A percentile compares a stretch with the other conserved stretches of the same genome.
These are phyloP conservation scores for Saiga tatarica DNA, from an alignment of 2,113 vertebrate species.

Conservation along the genomic window DNA sequence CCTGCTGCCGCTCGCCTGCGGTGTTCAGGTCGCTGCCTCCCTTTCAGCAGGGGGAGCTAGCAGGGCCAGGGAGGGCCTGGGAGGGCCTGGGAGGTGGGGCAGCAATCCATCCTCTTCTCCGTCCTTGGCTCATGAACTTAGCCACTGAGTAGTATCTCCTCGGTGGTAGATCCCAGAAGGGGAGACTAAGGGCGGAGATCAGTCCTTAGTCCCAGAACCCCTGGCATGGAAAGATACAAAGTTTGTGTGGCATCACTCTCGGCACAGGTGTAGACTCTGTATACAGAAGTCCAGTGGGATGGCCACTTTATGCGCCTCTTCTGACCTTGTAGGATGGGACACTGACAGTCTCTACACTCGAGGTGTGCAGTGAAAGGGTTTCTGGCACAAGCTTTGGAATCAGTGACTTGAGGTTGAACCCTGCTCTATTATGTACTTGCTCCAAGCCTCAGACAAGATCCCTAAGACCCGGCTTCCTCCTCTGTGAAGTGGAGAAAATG, in stretches of 20 bases:
- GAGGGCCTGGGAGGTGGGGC: neutral
- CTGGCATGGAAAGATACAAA: neutral
- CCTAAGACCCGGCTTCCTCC: neutral
- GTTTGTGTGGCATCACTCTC: fast-evolving
- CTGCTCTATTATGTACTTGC: neutral
- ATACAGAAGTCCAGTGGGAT: too few relatives aligned
- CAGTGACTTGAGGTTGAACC: neutral
- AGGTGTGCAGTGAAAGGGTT: neutral
- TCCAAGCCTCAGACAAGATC: neutral
- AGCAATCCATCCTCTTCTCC: neutral
- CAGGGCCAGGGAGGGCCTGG: neutral
- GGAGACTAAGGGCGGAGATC: neutral
- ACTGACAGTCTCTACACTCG: fast-evolving
- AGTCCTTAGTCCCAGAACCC: neutral
- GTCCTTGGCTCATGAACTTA: neutral
- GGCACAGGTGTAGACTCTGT: fast-evolving
- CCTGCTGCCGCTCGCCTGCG: neutral
- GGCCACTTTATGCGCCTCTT: neutral
- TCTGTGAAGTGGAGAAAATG: neutral
- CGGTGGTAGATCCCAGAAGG: too few relatives aligned
- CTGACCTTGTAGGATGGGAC: neutral
- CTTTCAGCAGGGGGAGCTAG: neutral
- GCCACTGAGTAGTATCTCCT: neutral
- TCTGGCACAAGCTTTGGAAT: neutral
- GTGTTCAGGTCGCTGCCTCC: neutral